Base-by-base conservation (phyloP, 2,113 vertebrate species). In the Trogon melanurus region DNA sequence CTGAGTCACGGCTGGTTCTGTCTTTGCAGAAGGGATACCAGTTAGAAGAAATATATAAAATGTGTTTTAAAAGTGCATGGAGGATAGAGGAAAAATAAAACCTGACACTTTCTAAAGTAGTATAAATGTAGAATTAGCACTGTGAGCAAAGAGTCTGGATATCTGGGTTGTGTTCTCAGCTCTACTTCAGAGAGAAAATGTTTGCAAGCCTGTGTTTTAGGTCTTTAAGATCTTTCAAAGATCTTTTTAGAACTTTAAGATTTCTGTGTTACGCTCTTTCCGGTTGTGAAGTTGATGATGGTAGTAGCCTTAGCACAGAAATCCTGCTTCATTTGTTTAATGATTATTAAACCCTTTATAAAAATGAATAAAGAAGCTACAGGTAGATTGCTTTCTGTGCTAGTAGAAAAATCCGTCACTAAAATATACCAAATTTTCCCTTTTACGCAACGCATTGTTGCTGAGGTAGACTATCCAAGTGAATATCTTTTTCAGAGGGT, bases 1-100 rank as follows among this genome's bases (percentile, higher is more conserved):
- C 76, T 95, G 76, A 93, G 69, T 94, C 87, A 32, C 51, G 64
- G 48, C 18, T 60, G 5, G 27, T 56, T 96, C 67, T 96, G 60
- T 94, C 32, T 78, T 93, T 91, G 51, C 78, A 74, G 79, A 76
- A 85, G 64, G 19, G 38, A 13, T 60, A 48, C 11, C 8, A 5
- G 13, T 41, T 50, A 78, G 51, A 85, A 73, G 32, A 85, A 36
- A 41, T 41, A 32, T n/a, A 61, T 72, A 32, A 89, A 88, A 83
- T 57, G 8, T 10, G 41, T 85, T 88, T 73, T 78, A 1, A 44
- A 84, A 62, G 11, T 38, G 4, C 41, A 19, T 17, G 13, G 30
- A 41, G 7, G 29, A 62, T 30, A 67, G 30, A 23, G 11, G 22
- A 64, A 73, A 66, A 85, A 44, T 79, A 74, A 91, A 85, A 65